These are phyloP conservation scores for Metacarcinus magister DNA, from an alignment of 2,888 invertebrate species.

Conservation along the genomic window DNA sequence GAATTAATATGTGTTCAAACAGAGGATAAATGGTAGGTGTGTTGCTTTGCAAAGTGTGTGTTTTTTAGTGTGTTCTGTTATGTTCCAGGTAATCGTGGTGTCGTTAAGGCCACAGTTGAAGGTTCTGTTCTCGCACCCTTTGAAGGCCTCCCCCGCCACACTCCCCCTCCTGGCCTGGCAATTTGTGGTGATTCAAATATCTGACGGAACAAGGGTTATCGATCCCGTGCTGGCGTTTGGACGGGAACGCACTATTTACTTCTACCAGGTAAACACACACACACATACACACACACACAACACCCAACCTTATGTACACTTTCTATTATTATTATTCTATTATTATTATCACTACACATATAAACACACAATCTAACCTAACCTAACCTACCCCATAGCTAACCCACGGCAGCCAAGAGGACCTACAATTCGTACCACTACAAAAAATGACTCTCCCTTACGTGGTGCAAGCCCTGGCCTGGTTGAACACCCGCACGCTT, in stretches of 20 bases:
- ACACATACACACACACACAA: no score
- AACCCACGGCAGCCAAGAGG: constrained; percentile 81
- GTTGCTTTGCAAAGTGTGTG: no score
- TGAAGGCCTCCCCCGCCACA: constrained; percentile 88
- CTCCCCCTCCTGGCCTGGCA: constrained; percentile 97
- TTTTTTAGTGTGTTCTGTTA: no score
- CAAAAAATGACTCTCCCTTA: constrained; percentile 90
- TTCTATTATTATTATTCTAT: not conserved
- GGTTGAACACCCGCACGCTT: constrained; percentile 93
- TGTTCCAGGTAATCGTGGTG: constrained; percentile 89
- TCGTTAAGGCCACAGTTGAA: constrained; percentile 91
- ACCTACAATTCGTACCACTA: constrained; percentile 88
- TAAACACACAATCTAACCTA: not conserved
- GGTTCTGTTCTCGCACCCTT: constrained; percentile 91
- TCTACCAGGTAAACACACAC: constrained; percentile 88
- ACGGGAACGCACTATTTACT: constrained; percentile 92
- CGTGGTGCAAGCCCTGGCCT: constrained; percentile 90
- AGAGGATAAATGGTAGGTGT: no score
- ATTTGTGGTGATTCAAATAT: constrained; percentile 92
- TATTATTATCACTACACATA: not conserved
- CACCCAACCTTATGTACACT: no score
- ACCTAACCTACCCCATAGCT: constrained; percentile 75
- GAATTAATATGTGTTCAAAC: no score
- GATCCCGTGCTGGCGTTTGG: constrained; percentile 96
- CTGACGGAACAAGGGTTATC: constrained; percentile 88